phyloP scores from a whole-genome alignment of 2,888 invertebrate genomes.

The Ariolimax columbianus region DNA sequence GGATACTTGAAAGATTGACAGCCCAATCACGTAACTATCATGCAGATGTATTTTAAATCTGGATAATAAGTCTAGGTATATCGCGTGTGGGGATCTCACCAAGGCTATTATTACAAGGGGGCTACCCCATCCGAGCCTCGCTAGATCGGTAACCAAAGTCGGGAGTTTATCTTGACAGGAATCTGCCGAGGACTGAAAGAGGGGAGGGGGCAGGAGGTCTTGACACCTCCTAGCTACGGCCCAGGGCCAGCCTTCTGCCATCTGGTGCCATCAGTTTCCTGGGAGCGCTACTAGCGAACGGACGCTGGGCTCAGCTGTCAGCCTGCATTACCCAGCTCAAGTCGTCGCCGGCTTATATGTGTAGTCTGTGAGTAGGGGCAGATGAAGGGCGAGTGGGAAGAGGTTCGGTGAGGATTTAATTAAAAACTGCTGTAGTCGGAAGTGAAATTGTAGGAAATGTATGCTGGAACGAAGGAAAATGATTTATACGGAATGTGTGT shows the following conservation, averaged over 20 bases:
- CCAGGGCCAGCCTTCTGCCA: conserved; percentile 23
- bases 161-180: not conserved
- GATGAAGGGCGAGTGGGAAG: not conserved
- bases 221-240: conserved; percentile 30
- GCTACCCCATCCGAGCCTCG: not conserved
- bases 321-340: conserved; percentile 11
- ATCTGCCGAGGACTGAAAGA: not conserved
- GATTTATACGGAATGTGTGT: no score
- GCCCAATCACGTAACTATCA: no score
- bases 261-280: conserved; percentile 39
- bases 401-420: no score
- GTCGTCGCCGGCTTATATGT: not conserved
- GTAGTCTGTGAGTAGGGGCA: not conserved
- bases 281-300: conserved; percentile 15
- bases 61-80: not conserved
- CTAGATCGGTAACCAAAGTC: conserved; percentile 13
- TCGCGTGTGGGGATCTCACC: not conserved
- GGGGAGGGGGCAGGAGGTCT: not conserved
- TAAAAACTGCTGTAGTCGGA: no score
- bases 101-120: conserved; percentile 30
- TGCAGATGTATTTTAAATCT: conserved; percentile 5
- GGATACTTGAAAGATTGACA: no score
- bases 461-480: no score
- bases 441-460: no score
- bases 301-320: conserved; percentile 23